phyloP scores from a whole-genome alignment of 2,888 invertebrate genomes.

The Embidobia sp. region DNA sequence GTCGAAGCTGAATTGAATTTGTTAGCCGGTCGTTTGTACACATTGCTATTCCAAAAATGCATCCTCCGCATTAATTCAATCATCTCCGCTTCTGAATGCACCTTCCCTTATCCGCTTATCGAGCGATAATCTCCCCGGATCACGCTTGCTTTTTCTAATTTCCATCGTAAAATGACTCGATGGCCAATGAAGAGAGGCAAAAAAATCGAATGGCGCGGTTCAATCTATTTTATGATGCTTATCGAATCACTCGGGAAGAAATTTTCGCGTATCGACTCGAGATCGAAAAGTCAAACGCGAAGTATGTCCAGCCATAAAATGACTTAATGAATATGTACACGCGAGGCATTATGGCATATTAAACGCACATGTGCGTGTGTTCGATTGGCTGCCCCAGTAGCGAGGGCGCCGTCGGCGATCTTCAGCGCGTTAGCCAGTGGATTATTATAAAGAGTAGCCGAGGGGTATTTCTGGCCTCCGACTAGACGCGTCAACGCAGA shows the following conservation, averaged over 20 bases:
- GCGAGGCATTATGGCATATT: constrained; percentile 74
- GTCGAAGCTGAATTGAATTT: too few relatives aligned
- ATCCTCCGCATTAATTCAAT: too few relatives aligned
- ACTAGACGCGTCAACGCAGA: constrained; percentile 42
- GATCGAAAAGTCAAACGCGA: constrained; percentile 27
- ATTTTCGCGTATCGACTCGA: too few relatives aligned
- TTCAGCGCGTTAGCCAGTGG: constrained; percentile 41
- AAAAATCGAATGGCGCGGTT: neutral
- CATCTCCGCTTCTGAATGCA: too few relatives aligned
- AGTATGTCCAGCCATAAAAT: constrained; percentile 67
- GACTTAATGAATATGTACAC: constrained; percentile 78
- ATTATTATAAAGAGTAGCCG: constrained; percentile 31
- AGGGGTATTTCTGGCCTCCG: constrained; percentile 31
- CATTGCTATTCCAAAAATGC: too few relatives aligned
- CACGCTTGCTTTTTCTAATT: too few relatives aligned
- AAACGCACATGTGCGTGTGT: constrained; percentile 52
- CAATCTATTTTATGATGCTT: neutral
- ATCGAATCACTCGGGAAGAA: neutral
- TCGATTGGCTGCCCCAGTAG: constrained; percentile 21
- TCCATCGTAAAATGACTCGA: too few relatives aligned
- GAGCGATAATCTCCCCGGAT: too few relatives aligned
- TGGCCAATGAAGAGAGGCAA: neutral
- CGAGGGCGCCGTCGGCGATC: constrained; percentile 28
- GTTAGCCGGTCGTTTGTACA: too few relatives aligned
- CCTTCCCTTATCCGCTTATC: too few relatives aligned